Evolutionary conservation across 2,113 vertebrate genomes (phyloP), one percentile per base, ranked within the genome.

Genomic region (Spermophilus dauricus): DNA sequence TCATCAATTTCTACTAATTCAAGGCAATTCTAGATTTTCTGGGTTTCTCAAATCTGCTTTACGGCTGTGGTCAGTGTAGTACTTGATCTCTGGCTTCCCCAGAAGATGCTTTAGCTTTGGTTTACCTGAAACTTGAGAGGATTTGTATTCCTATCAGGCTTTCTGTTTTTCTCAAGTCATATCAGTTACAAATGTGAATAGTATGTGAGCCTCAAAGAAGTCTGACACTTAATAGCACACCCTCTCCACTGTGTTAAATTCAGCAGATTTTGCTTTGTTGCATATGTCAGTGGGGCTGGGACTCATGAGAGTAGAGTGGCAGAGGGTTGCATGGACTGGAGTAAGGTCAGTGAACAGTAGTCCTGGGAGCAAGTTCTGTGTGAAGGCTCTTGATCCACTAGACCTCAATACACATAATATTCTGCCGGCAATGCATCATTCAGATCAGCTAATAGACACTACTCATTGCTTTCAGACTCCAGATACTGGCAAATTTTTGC

Each of bases 191-290:
- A 20, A 11, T 34, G 8, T 48, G 20, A 86, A 2, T 1, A 16
- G 5, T 32, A 2, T 37, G 28, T 70, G 17, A 82, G 20, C 28
- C 30, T 34, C 2, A 4, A 1, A 10, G 22, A 61, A 14, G 56
- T 22, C 18, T n/a, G 22, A 16, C 13, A 1, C 5, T n/a, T 20
- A 22, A 1, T 26, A 32, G 28, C 77, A 88, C 51, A 26, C 0
- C 3, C 2, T 73, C 4, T 2, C 16, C 37, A 30, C 22, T 6
- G 45, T 9, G 53, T 6, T 22, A 37, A 34, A 42, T 18, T 11
- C 45, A 26, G 3, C 0, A 2, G 3, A 8, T 37, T 24, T 14
- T 17, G n/a, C n/a, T 37, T 0, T 32, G 5, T n/a, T 6, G 37
- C 22, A 0, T 4, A 4, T 5, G 4, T 45, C 48, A 39, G 1